Base-by-base conservation (phyloP, 2,888 invertebrate genomes). In the Tribolium freemani region DNA sequence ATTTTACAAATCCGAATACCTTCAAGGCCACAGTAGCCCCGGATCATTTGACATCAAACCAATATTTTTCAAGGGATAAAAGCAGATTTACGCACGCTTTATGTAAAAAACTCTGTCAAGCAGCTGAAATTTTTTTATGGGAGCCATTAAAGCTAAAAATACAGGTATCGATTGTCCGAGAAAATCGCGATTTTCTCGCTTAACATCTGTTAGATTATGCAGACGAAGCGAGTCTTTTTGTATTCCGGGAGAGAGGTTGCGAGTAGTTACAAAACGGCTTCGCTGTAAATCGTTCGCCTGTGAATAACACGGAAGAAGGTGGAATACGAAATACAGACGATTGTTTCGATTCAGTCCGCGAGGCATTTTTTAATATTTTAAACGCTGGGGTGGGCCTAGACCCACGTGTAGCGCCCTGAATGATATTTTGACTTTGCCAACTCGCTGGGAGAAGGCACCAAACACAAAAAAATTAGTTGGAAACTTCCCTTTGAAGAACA, bases 211-310 rank as follows among this genome's bases (percentile, higher is more conserved):
- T 63, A 38, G 63, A 63, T 63, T 63, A 63, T 63, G 63, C 51
- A 63, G 63, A 26, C 60, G 46, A 45, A 61, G 63, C 30, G 46
- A 61, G 26, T 13, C 60, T 61, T 63, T 63, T 63, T 38, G 51
- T 63, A 63, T 63, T 48, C 63, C 13, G 50, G 30, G 48, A 38
- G 38, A 48, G 48, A 63, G 63, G 60, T 50, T 31, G 26, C 51
- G 38, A 63, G 63, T 50, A 63, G 63, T 63, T 63, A 63, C 63
- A 63, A 63, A 63, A 63, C 48, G 63, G 31, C 63, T 63, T 50
- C 30, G 63, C 50, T 63, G 63, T 51, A 63, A 63, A 51, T 63
- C 63, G 63, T 63, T 63, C 63, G 30, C 13, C 38, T 63, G 63
- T 63, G 63, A 63, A 51, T 63, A 63, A 63, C 63, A 31, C 51